Percentiles rank a stretch among this genome's conserved stretches.
Evolutionary conservation across 2,113 vertebrate genomes (phyloP).

Genomic region (Spheniscus mendiculus): DNA sequence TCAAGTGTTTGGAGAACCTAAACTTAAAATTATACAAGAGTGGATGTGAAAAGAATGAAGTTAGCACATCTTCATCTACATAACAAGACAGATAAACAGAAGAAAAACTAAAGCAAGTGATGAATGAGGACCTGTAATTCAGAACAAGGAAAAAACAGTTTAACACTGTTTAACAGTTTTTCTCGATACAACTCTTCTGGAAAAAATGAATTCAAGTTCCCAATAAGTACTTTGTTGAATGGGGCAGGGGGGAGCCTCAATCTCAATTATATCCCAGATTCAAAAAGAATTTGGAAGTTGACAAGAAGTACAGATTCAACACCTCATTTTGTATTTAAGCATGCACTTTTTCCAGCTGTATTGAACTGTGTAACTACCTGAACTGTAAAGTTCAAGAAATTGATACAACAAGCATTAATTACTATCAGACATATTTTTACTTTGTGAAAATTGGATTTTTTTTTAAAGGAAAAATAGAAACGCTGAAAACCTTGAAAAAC

Average conservation of each 20-base stretch:
- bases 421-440: background rate
- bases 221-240: background rate
- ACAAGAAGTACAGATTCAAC: background rate
- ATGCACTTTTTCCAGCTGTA: background rate
- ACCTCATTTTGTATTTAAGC: background rate
- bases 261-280: background rate
- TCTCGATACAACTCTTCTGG: rapidly evolving
- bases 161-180: background rate
- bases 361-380: background rate
- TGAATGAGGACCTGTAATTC: background rate
- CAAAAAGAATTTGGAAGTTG: background rate
- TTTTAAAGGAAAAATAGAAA: background rate
- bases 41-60: background rate
- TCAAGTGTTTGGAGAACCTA: background rate
- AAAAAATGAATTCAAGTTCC: background rate
- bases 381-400: background rate
- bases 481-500: background rate
- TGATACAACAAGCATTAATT: background rate
- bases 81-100: background rate
- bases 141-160: background rate
- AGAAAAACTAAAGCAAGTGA: background rate
- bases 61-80: background rate
- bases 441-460: background rate
- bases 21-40: background rate
- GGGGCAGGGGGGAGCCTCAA: rapidly evolving